phyloP scores from a whole-genome alignment of 2,888 invertebrate species.

The Dynastes hyllus region DNA sequence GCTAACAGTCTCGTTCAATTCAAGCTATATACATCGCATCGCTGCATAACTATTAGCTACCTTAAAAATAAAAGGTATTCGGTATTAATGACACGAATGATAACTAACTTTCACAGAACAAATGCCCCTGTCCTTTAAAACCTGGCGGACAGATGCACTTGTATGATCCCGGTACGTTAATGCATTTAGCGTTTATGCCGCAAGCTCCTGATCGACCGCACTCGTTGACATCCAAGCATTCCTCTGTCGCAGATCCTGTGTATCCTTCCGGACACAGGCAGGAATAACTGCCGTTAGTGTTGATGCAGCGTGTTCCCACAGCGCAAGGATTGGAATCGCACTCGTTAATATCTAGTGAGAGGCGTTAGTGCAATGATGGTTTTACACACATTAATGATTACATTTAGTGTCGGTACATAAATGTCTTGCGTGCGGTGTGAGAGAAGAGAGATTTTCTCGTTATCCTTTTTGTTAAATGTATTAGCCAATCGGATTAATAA shows the following conservation, averaged over 20 bases:
- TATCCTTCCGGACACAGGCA: conserved; percentile 84
- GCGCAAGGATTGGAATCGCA: conserved; percentile 82
- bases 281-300: conserved; percentile 83
- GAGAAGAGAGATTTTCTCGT: conserved; percentile 61
- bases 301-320: conserved; percentile 81
- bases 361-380: conserved; percentile 58
- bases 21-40: background rate
- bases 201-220: conserved; percentile 80
- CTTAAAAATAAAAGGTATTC: conserved; percentile 24
- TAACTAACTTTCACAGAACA: conserved; percentile 85
- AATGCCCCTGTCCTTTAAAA: conserved; percentile 83
- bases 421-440: background rate
- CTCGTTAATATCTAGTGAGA: conserved; percentile 81
- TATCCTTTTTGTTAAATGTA: conserved; percentile 30
- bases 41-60: conserved; percentile 1
- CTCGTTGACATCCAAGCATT: conserved; percentile 84
- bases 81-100: conserved; percentile 40
- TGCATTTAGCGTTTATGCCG: conserved; percentile 85
- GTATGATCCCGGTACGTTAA: conserved; percentile 86
- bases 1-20: background rate
- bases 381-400: conserved; percentile 30
- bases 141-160: conserved; percentile 85
- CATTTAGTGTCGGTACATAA: conserved; percentile 3
- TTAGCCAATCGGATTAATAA: conserved; percentile 42
- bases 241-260: conserved; percentile 75